A percentile compares a stretch with the other conserved stretches of the same genome.
Conservation (phyloP, 2,888 invertebrate species). For the Philaethria dido region DNA sequence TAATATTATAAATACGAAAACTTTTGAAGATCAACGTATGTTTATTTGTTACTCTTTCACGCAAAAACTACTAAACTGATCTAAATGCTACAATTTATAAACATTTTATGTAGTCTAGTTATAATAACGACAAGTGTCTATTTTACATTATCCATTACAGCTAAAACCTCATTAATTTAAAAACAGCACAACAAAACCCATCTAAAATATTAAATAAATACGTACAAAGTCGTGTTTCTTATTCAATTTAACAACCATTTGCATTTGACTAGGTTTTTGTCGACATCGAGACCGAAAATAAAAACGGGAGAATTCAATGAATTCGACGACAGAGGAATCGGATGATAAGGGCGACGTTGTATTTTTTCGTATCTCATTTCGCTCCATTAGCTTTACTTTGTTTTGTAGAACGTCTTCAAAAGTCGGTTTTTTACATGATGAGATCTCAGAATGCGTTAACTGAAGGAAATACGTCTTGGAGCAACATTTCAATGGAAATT, state of each 20-base stretch:
- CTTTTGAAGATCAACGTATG: too few relatives aligned
- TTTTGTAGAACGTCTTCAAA: constrained; percentile 39
- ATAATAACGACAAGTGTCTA: too few relatives aligned
- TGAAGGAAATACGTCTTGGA: constrained; percentile 20
- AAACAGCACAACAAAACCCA: not conserved
- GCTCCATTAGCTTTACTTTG: constrained; percentile 40
- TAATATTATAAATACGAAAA: too few relatives aligned
- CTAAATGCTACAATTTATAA: too few relatives aligned
- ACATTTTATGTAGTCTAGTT: too few relatives aligned
- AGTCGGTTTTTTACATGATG: constrained; percentile 35
- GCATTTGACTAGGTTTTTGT: constrained; percentile 32
- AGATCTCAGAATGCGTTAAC: constrained; percentile 28
- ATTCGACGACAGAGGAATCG: constrained; percentile 38
- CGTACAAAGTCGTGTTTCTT: constrained; percentile 16
- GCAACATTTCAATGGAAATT: constrained; percentile 23
- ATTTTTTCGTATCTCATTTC: constrained; percentile 42
- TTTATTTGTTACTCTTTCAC: too few relatives aligned
- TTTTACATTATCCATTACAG: too few relatives aligned
- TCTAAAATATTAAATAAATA: not conserved
- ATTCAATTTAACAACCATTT: constrained; percentile 35
- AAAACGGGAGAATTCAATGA: constrained; percentile 41
- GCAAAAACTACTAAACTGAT: too few relatives aligned
- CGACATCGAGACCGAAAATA: constrained; percentile 40
- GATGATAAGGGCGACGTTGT: constrained; percentile 40
- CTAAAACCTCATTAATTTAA: not conserved